A percentile compares a stretch with the other conserved stretches of the same genome.
phyloP scores from a whole-genome alignment of 2,113 vertebrate genomes.

The Anolis carolinensis region DNA sequence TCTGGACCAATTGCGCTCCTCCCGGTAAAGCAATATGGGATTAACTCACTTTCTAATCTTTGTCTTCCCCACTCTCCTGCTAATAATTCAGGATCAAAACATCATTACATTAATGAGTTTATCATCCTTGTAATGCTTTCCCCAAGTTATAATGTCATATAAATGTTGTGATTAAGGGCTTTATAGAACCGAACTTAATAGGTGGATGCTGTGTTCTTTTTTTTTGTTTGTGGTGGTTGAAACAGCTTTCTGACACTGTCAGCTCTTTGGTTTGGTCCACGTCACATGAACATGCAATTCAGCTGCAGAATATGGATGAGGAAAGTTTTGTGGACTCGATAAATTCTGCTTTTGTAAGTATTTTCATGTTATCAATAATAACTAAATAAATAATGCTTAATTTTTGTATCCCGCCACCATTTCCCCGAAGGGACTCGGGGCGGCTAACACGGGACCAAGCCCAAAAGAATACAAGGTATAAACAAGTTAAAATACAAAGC shows the following conservation, averaged over 20 bases:
- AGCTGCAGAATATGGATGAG: constrained; percentile 89
- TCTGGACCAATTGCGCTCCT: constrained; percentile 94
- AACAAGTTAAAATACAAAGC: too few relatives aligned
- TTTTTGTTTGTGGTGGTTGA: constrained; percentile 36
- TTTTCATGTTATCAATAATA: background rate
- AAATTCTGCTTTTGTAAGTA: constrained; percentile 96
- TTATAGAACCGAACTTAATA: background rate
- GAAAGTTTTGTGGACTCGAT: constrained; percentile 93
- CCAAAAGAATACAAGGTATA: too few relatives aligned
- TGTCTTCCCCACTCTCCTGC: background rate
- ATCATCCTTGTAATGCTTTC: background rate
- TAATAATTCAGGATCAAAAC: background rate
- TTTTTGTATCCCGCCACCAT: too few relatives aligned
- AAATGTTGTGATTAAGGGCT: background rate
- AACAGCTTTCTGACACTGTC: constrained; percentile 88
- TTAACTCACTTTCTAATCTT: background rate
- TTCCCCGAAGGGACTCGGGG: too few relatives aligned
- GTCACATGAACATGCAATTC: constrained; percentile 85
- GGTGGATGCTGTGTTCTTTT: constrained; percentile 10
- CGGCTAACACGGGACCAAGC: too few relatives aligned
- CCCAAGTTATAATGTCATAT: background rate
- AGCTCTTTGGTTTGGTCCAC: constrained; percentile 98
- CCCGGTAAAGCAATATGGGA: constrained; percentile 80
- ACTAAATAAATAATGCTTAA: too few relatives aligned
- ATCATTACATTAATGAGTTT: background rate